Conservation (phyloP, 2,113 vertebrate genomes). For the Enhydra lutris region DNA sequence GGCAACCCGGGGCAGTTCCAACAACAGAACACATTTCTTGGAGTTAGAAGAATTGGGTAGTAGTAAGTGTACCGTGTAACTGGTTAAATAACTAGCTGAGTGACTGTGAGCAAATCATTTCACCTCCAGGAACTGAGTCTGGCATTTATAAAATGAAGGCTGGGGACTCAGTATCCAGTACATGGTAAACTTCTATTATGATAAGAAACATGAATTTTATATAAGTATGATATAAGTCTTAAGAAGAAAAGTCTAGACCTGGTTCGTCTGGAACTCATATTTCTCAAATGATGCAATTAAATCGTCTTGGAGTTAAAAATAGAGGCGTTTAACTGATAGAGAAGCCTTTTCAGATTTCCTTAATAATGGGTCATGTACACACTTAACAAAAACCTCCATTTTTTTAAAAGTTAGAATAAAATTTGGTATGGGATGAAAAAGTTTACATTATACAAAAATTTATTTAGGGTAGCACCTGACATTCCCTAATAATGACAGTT, state of each 20-base stretch:
- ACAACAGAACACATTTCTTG: not conserved
- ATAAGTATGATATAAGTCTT: not conserved
- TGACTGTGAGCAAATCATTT: not conserved
- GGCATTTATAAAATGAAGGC: not conserved
- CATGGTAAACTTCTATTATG: not conserved
- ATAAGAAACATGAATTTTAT: not conserved
- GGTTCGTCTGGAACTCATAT: not conserved
- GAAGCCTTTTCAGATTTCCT: not conserved
- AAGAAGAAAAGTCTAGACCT: not conserved
- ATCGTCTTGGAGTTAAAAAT: not conserved
- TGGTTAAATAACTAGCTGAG: not conserved
- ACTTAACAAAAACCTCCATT: not conserved
- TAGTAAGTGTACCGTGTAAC: not conserved
- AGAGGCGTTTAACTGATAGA: not conserved
- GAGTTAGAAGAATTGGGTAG: not conserved
- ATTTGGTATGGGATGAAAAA: not conserved
- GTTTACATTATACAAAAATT: not conserved
- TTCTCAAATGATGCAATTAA: slow-evolving; percentile 24
- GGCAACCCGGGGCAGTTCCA: not conserved
- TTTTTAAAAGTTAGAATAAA: not conserved
- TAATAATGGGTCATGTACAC: not conserved
- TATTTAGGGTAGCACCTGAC: not conserved
- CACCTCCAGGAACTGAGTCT: not conserved
- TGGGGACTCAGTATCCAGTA: not conserved
- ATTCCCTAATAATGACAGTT: not conserved